These are phyloP conservation scores for Leptura quadrifasciata DNA, from an alignment of 2,888 invertebrate species.

Conservation along the genomic window DNA sequence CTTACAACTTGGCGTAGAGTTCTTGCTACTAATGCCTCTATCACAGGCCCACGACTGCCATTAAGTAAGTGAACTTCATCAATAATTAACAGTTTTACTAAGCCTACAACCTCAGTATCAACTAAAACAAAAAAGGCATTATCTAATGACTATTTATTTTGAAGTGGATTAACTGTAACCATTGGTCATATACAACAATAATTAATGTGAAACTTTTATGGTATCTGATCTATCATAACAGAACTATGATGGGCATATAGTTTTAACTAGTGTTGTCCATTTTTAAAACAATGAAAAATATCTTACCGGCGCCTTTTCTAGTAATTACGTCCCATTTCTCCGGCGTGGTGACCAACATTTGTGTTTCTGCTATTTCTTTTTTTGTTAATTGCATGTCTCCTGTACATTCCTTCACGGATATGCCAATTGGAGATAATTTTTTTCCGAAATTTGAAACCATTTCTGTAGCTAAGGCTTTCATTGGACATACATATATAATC, in stretches of 20 bases:
- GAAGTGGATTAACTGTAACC: neutral
- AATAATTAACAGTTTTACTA: conserved; percentile 95
- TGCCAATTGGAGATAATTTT: conserved; percentile 84
- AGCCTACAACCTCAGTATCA: conserved; percentile 90
- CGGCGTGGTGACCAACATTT: conserved; percentile 98
- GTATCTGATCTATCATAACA: neutral
- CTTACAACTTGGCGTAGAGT: conserved; percentile 95
- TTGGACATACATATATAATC: conserved; percentile 99
- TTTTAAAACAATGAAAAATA: too few species aligned
- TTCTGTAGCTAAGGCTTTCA: conserved; percentile 99
- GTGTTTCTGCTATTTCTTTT: conserved; percentile 94
- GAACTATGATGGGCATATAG: too few species aligned
- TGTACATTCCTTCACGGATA: conserved; percentile 93
- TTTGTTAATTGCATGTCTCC: conserved; percentile 99
- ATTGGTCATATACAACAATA: neutral
- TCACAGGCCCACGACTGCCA: conserved; percentile 97
- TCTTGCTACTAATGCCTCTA: conserved; percentile 96
- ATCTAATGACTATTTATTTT: too few species aligned
- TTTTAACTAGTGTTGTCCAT: too few species aligned
- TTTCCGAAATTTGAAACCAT: conserved; percentile 96
- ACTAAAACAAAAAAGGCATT: conserved; percentile 73
- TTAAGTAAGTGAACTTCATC: conserved; percentile 98
- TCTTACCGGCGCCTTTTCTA: conserved; percentile 88
- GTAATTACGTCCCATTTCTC: conserved; percentile 99
- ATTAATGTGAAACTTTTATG: neutral